Evolutionary conservation across 1,140 invertebrate genomes (phyloP).

Genomic region (Drosophila bifasciata): DNA sequence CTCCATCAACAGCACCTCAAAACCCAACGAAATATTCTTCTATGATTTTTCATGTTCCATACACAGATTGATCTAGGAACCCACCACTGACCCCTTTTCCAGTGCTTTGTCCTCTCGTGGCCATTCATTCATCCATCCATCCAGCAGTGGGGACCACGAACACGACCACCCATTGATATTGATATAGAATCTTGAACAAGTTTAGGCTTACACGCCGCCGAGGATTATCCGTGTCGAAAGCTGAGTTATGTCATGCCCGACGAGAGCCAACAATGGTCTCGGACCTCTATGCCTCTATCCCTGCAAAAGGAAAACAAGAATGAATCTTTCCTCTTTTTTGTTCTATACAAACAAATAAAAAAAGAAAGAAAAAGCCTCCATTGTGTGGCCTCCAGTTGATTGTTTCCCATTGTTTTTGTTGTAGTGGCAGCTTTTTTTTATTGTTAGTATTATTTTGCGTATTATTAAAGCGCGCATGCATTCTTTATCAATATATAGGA

Average conservation of each 20-base stretch:
- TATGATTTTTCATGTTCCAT: not conserved
- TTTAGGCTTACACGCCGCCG: conserved; percentile 48
- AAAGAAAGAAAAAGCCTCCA: conserved; percentile 37
- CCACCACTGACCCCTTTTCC: conserved; percentile 1
- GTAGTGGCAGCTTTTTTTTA: conserved; percentile 51
- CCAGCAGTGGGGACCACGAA: not conserved
- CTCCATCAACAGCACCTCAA: too few relatives aligned
- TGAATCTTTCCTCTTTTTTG: conserved; percentile 25
- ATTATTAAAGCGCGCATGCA: conserved; percentile 76
- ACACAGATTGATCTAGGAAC: not conserved
- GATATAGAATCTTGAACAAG: conserved; percentile 38
- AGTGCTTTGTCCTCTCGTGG: conserved; percentile 7
- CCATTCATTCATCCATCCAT: conserved; percentile 12
- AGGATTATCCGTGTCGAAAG: conserved; percentile 60
- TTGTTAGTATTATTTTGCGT: conserved; percentile 71
- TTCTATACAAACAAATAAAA: not conserved
- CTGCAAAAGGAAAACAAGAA: conserved; percentile 38
- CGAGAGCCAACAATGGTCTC: conserved; percentile 48
- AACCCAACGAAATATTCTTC: too few relatives aligned
- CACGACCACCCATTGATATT: conserved; percentile 34
- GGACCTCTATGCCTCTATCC: conserved; percentile 6
- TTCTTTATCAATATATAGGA: conserved; percentile 56
- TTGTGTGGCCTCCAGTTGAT: conserved; percentile 63
- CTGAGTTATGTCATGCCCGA: conserved; percentile 58
- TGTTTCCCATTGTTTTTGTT: conserved; percentile 57